Conservation (phyloP, 2,113 vertebrate genomes). For the Nothobranchius furzeri region DNA sequence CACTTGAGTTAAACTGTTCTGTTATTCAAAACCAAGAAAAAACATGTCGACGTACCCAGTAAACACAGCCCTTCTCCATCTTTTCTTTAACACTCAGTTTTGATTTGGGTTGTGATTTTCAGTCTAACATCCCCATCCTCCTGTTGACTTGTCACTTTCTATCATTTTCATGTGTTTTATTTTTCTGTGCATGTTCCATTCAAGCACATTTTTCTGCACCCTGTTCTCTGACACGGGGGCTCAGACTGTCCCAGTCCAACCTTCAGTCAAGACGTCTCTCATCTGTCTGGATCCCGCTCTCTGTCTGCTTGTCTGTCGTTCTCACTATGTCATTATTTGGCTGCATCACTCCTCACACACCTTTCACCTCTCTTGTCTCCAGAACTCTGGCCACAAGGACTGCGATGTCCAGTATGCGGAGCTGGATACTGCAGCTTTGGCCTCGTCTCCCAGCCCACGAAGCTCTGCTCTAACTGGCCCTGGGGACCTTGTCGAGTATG, state of each 20-base stretch:
- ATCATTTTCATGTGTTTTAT: slow-evolving; percentile 12
- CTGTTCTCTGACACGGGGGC: slow-evolving; percentile 17
- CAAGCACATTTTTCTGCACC: slow-evolving; percentile 37
- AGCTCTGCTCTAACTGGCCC: slow-evolving; percentile 84
- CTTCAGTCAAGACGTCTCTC: slow-evolving; percentile 24
- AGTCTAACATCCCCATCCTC: slow-evolving; percentile 19
- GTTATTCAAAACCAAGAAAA: neutral
- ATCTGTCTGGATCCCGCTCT: slow-evolving; percentile 24
- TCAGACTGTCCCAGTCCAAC: slow-evolving; percentile 30
- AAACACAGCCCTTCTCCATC: slow-evolving; percentile 34
- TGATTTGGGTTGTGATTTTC: slow-evolving; percentile 41
- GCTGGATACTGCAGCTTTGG: slow-evolving; percentile 92
- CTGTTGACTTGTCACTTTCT: slow-evolving; percentile 14
- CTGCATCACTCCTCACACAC: slow-evolving; percentile 73
- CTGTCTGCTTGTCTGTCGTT: slow-evolving; percentile 1
- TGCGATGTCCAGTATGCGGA: slow-evolving; percentile 90
- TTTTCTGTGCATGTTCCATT: slow-evolving; percentile 18
- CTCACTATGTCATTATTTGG: slow-evolving; percentile 46
- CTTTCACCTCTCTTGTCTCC: slow-evolving; percentile 85
- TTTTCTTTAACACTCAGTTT: slow-evolving; percentile 21
- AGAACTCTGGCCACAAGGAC: slow-evolving; percentile 89
- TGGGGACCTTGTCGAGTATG: slow-evolving; percentile 92
- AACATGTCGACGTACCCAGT: slow-evolving; percentile 17
- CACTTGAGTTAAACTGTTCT: slow-evolving; percentile 1
- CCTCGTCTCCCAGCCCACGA: slow-evolving; percentile 82